Conservation (phyloP, 64 coral and sea anemone genomes). For the Montipora efflorescens region DNA sequence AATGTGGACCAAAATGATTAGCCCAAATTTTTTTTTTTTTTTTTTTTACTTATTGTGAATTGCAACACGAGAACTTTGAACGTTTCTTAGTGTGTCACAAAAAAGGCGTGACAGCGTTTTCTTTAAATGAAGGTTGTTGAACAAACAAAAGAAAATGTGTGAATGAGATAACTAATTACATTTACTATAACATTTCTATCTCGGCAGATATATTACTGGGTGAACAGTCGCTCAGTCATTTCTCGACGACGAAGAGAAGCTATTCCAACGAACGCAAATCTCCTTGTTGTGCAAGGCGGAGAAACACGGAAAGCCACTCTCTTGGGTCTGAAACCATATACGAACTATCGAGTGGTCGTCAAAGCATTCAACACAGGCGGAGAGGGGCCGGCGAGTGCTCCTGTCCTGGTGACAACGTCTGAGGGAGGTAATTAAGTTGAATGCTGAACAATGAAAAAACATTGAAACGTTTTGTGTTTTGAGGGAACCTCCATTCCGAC, state of each 20-base stretch:
- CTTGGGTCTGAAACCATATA: conserved; percentile 26
- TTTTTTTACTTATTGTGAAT: too few relatives aligned
- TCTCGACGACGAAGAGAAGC: conserved; percentile 46
- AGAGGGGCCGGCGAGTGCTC: not conserved
- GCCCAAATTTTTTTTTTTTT: too few relatives aligned
- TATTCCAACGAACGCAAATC: conserved; percentile 49
- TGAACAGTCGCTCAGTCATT: not conserved
- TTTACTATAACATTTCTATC: not conserved
- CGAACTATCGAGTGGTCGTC: conserved; percentile 19
- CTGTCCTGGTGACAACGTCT: conserved; percentile 47
- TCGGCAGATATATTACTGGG: conserved; percentile 68
- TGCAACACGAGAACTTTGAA: too few relatives aligned
- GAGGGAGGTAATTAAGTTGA: conserved; percentile 73
- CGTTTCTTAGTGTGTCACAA: too few relatives aligned
- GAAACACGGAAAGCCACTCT: conserved; percentile 8
- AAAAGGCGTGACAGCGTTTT: too few relatives aligned
- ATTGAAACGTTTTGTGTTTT: not conserved
- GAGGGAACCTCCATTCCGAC: too few relatives aligned
- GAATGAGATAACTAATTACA: too few relatives aligned
- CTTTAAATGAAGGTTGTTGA: too few relatives aligned
- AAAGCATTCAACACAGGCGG: conserved; percentile 27
- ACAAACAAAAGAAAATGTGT: too few relatives aligned
- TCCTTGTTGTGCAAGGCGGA: not conserved
- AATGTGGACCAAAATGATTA: too few relatives aligned
- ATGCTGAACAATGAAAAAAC: not conserved